Evolutionary conservation across 2,888 invertebrate species (phyloP).

Genomic region (Strigamia crassipes): DNA sequence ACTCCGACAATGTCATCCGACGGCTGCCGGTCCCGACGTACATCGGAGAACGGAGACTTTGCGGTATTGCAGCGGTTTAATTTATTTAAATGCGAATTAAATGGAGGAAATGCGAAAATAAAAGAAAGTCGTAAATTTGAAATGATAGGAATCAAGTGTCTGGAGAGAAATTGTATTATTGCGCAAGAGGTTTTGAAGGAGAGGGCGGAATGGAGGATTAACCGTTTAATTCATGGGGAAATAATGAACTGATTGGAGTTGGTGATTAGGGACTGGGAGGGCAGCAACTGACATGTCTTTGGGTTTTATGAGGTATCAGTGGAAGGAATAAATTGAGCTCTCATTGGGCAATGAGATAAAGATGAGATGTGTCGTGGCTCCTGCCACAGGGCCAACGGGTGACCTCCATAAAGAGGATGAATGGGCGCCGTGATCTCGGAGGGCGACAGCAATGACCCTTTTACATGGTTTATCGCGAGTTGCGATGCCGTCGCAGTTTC

Average conservation of each 20-base stretch:
- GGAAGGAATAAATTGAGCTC: conserved; percentile 17
- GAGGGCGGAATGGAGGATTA: conserved; percentile 33
- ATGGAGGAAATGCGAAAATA: neutral
- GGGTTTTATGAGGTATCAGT: neutral
- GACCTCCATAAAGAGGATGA: conserved; percentile 3
- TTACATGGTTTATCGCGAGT: conserved; percentile 10
- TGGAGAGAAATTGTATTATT: neutral
- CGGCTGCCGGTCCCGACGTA: too few relatives aligned
- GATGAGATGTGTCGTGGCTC: conserved; percentile 23
- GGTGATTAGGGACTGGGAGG: neutral
- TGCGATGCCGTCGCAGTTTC: conserved; percentile 21
- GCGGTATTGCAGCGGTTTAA: too few relatives aligned
- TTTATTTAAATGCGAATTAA: neutral
- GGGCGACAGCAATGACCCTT: conserved; percentile 26
- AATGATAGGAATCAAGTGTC: too few relatives aligned
- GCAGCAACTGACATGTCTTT: neutral
- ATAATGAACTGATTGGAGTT: conserved; percentile 43
- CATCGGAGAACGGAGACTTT: too few relatives aligned
- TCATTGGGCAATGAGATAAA: neutral
- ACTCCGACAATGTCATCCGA: too few relatives aligned
- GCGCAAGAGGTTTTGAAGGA: neutral
- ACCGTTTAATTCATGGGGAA: conserved; percentile 44
- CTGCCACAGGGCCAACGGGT: conserved; percentile 15
- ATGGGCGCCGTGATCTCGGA: neutral
- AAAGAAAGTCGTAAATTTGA: neutral